phyloP scores from a whole-genome alignment of 2,797 vertebrate species.

The Leucoraja ocellata region DNA sequence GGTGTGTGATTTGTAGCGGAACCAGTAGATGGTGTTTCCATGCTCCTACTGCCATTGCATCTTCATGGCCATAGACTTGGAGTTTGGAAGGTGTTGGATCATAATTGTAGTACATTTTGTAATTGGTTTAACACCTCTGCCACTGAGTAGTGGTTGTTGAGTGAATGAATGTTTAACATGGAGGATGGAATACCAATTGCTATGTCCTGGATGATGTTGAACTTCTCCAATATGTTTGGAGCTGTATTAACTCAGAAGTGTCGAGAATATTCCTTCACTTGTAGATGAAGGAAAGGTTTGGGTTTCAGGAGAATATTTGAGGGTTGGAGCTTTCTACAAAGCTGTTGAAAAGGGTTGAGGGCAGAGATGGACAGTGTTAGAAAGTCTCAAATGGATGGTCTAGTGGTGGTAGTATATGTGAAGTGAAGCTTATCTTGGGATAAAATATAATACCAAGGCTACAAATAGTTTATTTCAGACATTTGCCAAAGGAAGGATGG shows the following conservation, averaged over 20 bases:
- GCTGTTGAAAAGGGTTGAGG: background rate
- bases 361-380: too few relatives aligned
- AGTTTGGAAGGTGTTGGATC: too few relatives aligned
- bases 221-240: background rate
- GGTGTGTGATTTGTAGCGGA: background rate
- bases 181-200: background rate
- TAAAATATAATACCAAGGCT: too few relatives aligned
- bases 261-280: background rate
- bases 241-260: background rate
- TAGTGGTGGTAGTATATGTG: too few relatives aligned
- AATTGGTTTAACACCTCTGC: background rate
- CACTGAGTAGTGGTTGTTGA: background rate
- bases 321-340: background rate
- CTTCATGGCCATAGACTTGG: background rate
- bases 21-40: background rate
- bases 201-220: background rate
- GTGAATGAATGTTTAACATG: background rate
- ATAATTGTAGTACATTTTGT: background rate
- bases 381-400: too few relatives aligned
- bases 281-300: too few relatives aligned
- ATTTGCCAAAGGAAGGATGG: too few relatives aligned
- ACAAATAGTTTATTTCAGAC: too few relatives aligned
- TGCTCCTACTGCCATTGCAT: background rate
- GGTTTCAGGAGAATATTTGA: too few relatives aligned
- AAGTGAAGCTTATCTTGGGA: too few relatives aligned